Conservation (phyloP, 2,113 vertebrate genomes). For the Axis porcinus region DNA sequence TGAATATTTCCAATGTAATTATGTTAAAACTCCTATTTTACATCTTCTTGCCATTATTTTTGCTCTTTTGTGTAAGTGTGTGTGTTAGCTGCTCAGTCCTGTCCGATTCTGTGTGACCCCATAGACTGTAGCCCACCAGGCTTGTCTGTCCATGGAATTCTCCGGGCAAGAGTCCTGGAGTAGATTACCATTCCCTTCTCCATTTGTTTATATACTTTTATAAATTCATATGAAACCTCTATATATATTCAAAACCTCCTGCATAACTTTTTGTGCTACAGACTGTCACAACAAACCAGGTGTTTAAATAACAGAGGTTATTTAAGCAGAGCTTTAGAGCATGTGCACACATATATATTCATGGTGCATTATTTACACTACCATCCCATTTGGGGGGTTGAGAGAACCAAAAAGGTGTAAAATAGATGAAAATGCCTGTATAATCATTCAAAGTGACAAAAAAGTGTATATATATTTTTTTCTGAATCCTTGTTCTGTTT, state of each 20-base stretch:
- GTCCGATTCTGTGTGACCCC: neutral
- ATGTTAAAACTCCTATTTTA: neutral
- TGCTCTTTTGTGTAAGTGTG: neutral
- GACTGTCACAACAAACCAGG: neutral
- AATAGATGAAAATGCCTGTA: neutral
- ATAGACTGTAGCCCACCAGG: neutral
- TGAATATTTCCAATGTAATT: neutral
- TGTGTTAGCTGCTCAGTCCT: neutral
- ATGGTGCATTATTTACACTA: neutral
- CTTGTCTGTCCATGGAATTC: neutral
- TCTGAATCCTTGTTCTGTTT: neutral
- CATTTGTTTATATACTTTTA: neutral
- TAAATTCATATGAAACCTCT: neutral
- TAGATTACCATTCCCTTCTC: neutral
- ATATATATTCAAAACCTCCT: neutral
- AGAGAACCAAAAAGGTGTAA: neutral
- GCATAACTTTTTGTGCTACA: neutral
- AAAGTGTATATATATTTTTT: neutral
- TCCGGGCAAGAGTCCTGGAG: neutral
- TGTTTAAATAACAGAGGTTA: neutral
- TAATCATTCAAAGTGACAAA: neutral
- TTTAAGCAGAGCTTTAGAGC: neutral
- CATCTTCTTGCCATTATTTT: neutral
- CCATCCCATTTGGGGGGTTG: neutral
- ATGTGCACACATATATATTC: neutral